A percentile compares a stretch with the other conserved stretches of the same genome.
These are phyloP conservation scores for Lepilemur septentrionalis DNA, from an alignment of 2,797 vertebrate species.

Conservation along the genomic window DNA sequence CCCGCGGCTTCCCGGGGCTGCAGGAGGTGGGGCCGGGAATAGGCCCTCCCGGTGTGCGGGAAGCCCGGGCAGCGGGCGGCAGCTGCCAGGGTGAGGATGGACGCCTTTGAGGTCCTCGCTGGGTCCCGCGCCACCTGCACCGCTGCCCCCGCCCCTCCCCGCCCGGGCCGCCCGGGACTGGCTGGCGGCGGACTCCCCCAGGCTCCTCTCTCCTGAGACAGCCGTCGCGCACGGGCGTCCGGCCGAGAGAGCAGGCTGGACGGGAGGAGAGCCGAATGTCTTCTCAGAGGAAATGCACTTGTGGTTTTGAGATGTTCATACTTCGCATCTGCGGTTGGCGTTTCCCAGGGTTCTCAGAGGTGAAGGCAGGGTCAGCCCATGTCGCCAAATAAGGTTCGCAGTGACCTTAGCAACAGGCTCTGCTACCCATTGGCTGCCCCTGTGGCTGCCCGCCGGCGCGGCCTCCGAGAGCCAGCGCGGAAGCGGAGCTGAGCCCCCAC, in stretches of 20 bases:
- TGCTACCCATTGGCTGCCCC: slow-evolving; percentile 66
- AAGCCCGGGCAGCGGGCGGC: background rate
- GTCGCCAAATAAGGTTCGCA: slow-evolving; percentile 70
- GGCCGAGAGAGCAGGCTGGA: slow-evolving; percentile 13
- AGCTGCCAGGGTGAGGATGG: background rate
- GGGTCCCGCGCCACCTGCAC: background rate
- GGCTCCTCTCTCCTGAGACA: background rate
- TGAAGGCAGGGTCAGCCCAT: slow-evolving; percentile 72
- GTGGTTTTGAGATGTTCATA: slow-evolving; percentile 75
- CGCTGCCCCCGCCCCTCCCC: background rate
- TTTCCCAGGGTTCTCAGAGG: slow-evolving; percentile 80
- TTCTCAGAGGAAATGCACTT: slow-evolving; percentile 78
- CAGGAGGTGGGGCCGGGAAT: slow-evolving; percentile 66
- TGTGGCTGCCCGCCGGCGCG: background rate
- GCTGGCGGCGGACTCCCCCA: background rate
- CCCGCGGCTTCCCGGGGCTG: slow-evolving; percentile 25
- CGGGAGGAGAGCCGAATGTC: slow-evolving; percentile 44
- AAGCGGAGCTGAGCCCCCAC: background rate
- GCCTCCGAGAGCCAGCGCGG: background rate
- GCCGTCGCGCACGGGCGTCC: background rate
- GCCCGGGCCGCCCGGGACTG: background rate
- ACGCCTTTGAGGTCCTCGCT: background rate
- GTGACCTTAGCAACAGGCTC: slow-evolving; percentile 76
- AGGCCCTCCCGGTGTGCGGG: background rate
- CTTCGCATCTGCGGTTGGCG: slow-evolving; percentile 75